These are phyloP conservation scores for Spodoptera picta DNA, from an alignment of 2,888 invertebrate genomes.

Conservation along the genomic window DNA sequence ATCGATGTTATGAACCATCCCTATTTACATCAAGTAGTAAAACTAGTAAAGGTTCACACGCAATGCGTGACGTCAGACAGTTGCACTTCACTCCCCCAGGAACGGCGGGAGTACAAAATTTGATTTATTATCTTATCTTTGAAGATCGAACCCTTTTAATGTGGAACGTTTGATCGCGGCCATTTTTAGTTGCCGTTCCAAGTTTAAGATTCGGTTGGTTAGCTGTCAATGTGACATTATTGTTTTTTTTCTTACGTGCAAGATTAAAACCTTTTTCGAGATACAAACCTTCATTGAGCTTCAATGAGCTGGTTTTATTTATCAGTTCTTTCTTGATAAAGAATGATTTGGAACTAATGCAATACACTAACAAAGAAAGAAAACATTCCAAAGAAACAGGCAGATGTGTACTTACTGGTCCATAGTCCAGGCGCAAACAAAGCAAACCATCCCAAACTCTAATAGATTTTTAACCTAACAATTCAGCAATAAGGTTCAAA, in stretches of 20 bases:
- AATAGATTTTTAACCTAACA: no score
- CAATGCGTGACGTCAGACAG: slow-evolving; percentile 49
- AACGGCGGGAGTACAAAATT: slow-evolving; percentile 45
- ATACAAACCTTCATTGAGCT: no score
- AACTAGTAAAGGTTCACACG: slow-evolving; percentile 45
- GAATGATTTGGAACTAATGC: no score
- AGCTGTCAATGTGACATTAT: slow-evolving; percentile 2
- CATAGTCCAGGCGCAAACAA: no score
- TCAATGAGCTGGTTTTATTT: no score
- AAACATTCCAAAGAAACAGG: no score
- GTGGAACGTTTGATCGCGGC: slow-evolving; percentile 29
- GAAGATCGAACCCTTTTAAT: slow-evolving; percentile 52
- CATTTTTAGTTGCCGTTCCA: slow-evolving; percentile 19
- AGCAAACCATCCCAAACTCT: no score
- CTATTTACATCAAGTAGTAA: slow-evolving; percentile 48
- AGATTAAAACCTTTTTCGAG: not conserved
- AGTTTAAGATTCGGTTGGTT: slow-evolving; percentile 42
- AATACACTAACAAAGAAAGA: no score
- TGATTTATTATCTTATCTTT: slow-evolving; percentile 55
- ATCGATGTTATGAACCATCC: slow-evolving; percentile 9
- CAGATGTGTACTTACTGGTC: no score
- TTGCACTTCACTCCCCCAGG: slow-evolving; percentile 46
- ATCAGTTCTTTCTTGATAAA: no score
- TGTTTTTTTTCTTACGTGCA: not conserved
- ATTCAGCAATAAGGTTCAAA: no score